A percentile compares a stretch with the other conserved stretches of the same genome.
Conservation (phyloP, 64 coral and sea anemone species). For the Montipora capricornis region DNA sequence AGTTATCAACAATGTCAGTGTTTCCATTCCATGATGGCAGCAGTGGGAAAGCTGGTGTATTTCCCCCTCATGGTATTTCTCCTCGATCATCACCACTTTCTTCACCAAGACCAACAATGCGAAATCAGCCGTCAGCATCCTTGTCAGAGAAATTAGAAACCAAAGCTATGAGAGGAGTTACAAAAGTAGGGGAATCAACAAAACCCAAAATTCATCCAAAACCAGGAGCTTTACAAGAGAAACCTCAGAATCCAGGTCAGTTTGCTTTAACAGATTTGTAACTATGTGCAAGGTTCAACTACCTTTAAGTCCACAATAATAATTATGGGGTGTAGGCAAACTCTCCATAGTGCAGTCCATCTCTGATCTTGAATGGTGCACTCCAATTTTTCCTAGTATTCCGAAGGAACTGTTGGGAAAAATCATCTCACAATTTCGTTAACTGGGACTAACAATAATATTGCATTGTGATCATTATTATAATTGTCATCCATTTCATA, state of each 20-base stretch:
- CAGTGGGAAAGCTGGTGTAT: neutral
- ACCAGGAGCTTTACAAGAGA: neutral
- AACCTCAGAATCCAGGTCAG: neutral
- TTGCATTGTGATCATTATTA: too few relatives aligned
- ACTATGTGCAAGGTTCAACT: too few relatives aligned
- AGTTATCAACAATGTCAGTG: conserved; percentile 29
- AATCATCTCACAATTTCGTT: too few relatives aligned
- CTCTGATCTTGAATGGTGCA: too few relatives aligned
- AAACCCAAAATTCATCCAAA: conserved; percentile 12
- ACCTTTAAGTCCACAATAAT: too few relatives aligned
- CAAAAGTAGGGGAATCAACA: neutral
- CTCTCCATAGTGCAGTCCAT: too few relatives aligned
- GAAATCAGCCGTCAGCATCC: neutral
- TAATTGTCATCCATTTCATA: too few relatives aligned
- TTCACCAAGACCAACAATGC: conserved; percentile 14
- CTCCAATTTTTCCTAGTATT: too few relatives aligned
- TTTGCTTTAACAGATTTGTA: neutral
- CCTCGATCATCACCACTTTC: conserved; percentile 2
- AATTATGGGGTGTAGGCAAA: too few relatives aligned
- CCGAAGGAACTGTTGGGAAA: too few relatives aligned
- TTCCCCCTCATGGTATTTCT: conserved; percentile 11
- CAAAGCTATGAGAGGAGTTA: neutral
- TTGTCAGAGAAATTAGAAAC: neutral
- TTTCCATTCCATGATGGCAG: conserved; percentile 18
- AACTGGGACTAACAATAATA: too few relatives aligned